Evolutionary conservation across 2,888 invertebrate genomes (phyloP).

Genomic region (Noctua pronuba): DNA sequence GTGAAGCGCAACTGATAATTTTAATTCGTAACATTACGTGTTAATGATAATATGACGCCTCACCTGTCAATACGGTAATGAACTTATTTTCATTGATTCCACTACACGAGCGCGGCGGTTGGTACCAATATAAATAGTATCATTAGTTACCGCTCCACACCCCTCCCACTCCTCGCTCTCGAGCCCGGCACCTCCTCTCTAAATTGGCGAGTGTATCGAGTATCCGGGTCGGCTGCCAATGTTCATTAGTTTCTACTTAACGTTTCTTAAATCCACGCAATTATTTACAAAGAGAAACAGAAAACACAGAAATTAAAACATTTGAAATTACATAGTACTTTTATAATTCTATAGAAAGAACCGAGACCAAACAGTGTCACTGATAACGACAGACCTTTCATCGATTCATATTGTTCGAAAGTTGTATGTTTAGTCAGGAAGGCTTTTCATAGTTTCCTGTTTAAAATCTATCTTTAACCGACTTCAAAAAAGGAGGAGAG

Average conservation of each 20-base stretch:
- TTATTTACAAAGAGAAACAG: conserved; percentile 2
- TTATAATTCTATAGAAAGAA: too few relatives aligned
- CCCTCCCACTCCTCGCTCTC: neutral
- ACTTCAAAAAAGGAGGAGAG: too few relatives aligned
- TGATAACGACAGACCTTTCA: neutral
- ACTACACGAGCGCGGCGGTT: neutral
- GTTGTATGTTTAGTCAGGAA: too few relatives aligned
- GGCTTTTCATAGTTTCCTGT: too few relatives aligned
- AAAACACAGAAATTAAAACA: neutral
- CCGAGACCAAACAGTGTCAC: neutral
- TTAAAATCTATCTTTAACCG: too few relatives aligned
- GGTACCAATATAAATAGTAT: conserved; percentile 1
- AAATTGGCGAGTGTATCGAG: conserved; percentile 10
- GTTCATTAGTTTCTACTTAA: conserved; percentile 13
- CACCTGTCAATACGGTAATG: neutral
- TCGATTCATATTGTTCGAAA: neutral
- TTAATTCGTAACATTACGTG: neutral
- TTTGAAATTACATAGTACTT: too few relatives aligned
- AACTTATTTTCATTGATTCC: conserved; percentile 2
- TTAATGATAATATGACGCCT: neutral
- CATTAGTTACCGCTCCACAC: neutral
- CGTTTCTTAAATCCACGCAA: neutral
- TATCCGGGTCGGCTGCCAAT: conserved; percentile 17
- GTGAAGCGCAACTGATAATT: neutral
- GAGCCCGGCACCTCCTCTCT: neutral